Percentiles rank a stretch among this genome's conserved stretches.
These are phyloP conservation scores for Zoroaster sp. DNA, from an alignment of 53 echinoderm and acorn worm genomes.

Conservation along the genomic window DNA sequence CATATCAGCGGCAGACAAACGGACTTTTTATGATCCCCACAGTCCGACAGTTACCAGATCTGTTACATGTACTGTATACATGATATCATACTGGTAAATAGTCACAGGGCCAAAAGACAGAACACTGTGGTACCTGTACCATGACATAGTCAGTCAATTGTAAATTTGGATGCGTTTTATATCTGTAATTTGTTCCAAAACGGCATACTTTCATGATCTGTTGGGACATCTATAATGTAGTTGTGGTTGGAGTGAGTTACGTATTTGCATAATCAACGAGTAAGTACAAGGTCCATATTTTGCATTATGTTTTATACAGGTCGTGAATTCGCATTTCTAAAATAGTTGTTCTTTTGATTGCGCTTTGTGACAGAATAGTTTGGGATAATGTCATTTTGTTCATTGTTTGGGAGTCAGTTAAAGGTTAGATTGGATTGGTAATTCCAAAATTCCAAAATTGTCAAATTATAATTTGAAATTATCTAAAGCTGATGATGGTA, in stretches of 20 bases:
- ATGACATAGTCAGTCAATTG: not conserved
- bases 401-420: too few relatives aligned
- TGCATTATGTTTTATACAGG: not conserved
- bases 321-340: not conserved
- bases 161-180: not conserved
- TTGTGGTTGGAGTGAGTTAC: not conserved
- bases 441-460: too few relatives aligned
- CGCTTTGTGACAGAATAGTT: not conserved
- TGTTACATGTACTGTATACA: too few relatives aligned
- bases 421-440: too few relatives aligned
- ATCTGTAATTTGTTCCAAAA: not conserved
- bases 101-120: not conserved
- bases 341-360: not conserved
- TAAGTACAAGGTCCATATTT: not conserved
- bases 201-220: not conserved
- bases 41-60: not conserved
- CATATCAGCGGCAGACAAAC: not conserved
- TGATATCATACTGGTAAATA: not conserved
- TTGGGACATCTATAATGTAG: not conserved
- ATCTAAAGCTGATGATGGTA: too few relatives aligned
- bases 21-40: not conserved
- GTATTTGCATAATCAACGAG: not conserved
- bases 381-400: too few relatives aligned
- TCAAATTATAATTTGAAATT: too few relatives aligned
- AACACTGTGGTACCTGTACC: not conserved